A percentile compares a stretch with the other conserved stretches of the same genome.
phyloP scores from a whole-genome alignment of 2,113 vertebrate genomes.

The Aptenodytes forsteri region DNA sequence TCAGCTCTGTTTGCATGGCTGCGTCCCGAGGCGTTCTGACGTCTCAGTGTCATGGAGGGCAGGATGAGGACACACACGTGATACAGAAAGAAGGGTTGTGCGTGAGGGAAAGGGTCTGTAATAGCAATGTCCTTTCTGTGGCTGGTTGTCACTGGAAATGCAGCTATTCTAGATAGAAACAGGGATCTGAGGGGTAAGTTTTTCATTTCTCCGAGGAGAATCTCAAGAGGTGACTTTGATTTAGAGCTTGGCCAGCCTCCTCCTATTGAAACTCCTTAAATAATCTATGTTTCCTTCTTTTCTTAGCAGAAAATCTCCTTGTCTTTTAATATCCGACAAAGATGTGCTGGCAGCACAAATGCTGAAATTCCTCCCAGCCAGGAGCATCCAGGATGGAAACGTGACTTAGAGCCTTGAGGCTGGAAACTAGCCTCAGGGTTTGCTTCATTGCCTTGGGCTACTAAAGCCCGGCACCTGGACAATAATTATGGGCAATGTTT shows the following conservation, averaged over 20 bases:
- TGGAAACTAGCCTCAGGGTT: not conserved
- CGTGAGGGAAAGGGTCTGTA: not conserved
- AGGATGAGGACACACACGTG: not conserved
- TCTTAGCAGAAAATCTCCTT: not conserved
- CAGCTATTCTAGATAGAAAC: not conserved
- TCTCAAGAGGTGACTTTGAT: constrained; percentile 10
- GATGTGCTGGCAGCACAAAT: not conserved
- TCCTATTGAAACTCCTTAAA: not conserved
- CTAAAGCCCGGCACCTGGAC: not conserved
- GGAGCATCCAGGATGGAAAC: not conserved
- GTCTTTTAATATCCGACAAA: not conserved
- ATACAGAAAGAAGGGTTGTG: not conserved
- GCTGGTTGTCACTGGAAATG: not conserved
- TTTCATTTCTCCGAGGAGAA: not conserved
- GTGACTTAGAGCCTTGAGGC: not conserved
- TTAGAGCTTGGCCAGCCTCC: not conserved
- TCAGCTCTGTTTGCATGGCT: not conserved
- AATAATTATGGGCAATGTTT: not conserved
- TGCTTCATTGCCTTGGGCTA: not conserved
- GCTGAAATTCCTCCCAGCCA: not conserved
- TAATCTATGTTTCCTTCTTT: not conserved
- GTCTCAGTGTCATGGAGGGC: not conserved
- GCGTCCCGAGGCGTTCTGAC: accelerated
- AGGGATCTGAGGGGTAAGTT: not conserved
- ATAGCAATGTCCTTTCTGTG: not conserved